Evolutionary conservation across 2,797 vertebrate genomes (phyloP), one percentile per base, ranked within the genome.

Genomic region (Pangasius mekongensis): DNA sequence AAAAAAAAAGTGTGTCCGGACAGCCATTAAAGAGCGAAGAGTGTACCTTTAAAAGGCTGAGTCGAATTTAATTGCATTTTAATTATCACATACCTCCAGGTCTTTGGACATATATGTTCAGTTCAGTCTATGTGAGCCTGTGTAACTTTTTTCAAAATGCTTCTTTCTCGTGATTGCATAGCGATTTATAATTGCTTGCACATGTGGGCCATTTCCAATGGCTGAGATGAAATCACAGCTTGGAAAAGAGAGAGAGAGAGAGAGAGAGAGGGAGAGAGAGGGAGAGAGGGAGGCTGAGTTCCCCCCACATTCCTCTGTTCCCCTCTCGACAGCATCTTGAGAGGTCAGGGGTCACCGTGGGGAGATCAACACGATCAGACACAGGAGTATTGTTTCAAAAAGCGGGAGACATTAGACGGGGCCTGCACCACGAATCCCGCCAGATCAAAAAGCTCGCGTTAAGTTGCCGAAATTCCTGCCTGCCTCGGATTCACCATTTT

Each of bases 321-420:
- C 84, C 90, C 86, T 91, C 92, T 91, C 87, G 54, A 85, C 90
- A 90, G 92, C 92, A 92, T 91, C 90, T 91, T 92, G 91, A 92
- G 82, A 73, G 92, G 92, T 92, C 90, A 83, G 58, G 87, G 89
- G 92, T 91, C 91, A 89, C 85, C 36, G 76, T 47, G 76, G 90
- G 90, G 88, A 90, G 91, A 92, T 92, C 91, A 91, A 87, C 89
- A 81, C 91, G 91, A 92, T 92, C 91, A 91, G 91, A 92, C 92
- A 92, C 92, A 91, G 92, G 92, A 91, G 89, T 91, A 91, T 90
- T 89, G 91, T 92, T 92, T 91, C 92, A 92, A 91, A 92, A 90
- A 90, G 88, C 82, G 83, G 89, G 89, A 92, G 90, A 91, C 91
- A 87, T 91, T 87, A 89, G 89, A 91, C 74, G 87, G 87, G 71